Base-by-base conservation (phyloP, 1,140 invertebrate species). In the Bombus soroeensis region DNA sequence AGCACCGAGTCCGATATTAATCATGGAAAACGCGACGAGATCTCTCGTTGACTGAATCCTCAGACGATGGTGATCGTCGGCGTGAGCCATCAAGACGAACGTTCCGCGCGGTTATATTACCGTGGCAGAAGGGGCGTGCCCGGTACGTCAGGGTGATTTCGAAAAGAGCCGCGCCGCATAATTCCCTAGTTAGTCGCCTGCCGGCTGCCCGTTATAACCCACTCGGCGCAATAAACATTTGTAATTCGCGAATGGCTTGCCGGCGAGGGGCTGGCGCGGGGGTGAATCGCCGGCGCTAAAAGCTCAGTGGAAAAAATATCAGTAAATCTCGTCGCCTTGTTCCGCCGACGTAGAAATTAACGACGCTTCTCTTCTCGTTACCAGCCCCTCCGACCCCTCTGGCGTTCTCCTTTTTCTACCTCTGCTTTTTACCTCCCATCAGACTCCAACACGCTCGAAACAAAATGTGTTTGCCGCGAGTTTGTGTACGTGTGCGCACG, bases 291-390 rank as follows among this genome's bases (percentile, higher is more conserved):
- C 84, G 87, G 79, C 89, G 90, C 81, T 93, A 90, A 93, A 92
- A 93, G 92, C 92, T 81, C 73, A n/a, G 59, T 64, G 72, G 77
- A 84, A 92, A 92, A 93, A 92, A 90, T 92, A 91, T 92, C 90
- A 80, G 83, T 91, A 92, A 90, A 93, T 93, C 88, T 88, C 87
- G 59, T 79, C 85, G 83, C 87, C 88, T 89, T 90, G 88, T 89
- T 91, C 85, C 80, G 78, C 64, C 74, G 85, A 85, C 85, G 75
- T 85, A 87, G 81, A 91, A 93, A 91, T 93, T 92, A 92, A 93
- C 90, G 89, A 87, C 78, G 83, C 72, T 88, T 91, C 83, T 85
- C 68, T 80, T 85, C 81, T 74, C 70, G 47, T 68, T 81, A 47
- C 84, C 59, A n/a, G 8, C 43, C 59, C 28, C 28, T 13, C 18